Conservation (phyloP, 2,888 invertebrate species). For the Macaria notata region DNA sequence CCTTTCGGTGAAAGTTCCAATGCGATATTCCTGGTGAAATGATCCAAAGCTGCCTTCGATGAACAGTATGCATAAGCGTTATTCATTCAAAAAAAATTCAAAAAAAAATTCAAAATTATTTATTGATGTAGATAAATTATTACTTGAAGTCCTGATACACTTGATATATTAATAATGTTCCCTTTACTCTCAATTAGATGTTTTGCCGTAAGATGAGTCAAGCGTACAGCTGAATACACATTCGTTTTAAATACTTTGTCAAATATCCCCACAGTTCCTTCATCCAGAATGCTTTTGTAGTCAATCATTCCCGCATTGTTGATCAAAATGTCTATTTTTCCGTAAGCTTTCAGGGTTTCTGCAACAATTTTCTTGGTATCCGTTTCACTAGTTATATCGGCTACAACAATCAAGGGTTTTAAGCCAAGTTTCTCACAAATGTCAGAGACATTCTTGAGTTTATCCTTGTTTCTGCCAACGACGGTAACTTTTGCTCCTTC, state of each 20-base stretch:
- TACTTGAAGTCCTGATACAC: conserved; percentile 30
- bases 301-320: conserved; percentile 43
- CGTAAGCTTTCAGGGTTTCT: conserved; percentile 33
- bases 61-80: too few species aligned
- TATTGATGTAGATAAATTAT: too few species aligned
- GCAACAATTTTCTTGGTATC: conserved; percentile 37
- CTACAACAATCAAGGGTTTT: conserved; percentile 34
- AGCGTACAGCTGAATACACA: conserved; percentile 36
- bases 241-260: conserved; percentile 41
- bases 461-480: conserved; percentile 35
- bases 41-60: too few species aligned
- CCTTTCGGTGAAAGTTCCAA: too few species aligned
- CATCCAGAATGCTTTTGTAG: conserved; percentile 28
- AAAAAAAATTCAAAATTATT: too few species aligned
- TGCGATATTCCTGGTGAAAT: too few species aligned
- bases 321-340: conserved; percentile 40
- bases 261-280: conserved; percentile 35
- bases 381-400: conserved; percentile 40
- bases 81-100: too few species aligned
- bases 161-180: conserved; percentile 47
- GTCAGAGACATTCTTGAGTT: conserved; percentile 32
- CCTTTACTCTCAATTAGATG: conserved; percentile 44
- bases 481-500: conserved; percentile 34
- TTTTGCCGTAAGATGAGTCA: conserved; percentile 40
- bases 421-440: conserved; percentile 25